A percentile compares a stretch with the other conserved stretches of the same genome.
Conservation (phyloP, 2,888 invertebrate species). For the Conistra vaccinii region DNA sequence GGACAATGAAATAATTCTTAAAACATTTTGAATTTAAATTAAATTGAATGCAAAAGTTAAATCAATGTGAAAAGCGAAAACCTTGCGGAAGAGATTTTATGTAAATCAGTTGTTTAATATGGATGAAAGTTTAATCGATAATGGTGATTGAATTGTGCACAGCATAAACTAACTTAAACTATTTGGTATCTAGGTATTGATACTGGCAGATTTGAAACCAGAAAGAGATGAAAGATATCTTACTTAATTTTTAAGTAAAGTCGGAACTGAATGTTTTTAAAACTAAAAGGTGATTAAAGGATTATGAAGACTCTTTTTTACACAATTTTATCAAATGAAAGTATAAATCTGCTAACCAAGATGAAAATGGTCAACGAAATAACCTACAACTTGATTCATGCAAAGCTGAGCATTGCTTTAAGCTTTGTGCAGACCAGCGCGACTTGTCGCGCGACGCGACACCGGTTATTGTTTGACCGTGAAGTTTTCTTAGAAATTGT, state of each 20-base stretch:
- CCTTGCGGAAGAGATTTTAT: constrained; percentile 23
- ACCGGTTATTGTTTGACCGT: no score
- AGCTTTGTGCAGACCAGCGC: no score
- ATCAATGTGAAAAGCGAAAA: constrained; percentile 12
- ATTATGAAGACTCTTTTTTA: not conserved
- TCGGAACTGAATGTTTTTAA: no score
- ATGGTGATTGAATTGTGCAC: constrained; percentile 17
- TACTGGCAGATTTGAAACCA: not conserved
- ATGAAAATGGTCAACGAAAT: not conserved
- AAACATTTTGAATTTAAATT: constrained; percentile 9
- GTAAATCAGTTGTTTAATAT: constrained; percentile 37
- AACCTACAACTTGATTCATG: not conserved
- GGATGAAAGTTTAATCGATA: constrained; percentile 36
- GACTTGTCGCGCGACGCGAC: no score
- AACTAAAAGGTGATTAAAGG: not conserved
- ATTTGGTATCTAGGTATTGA: not conserved
- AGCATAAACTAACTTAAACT: constrained; percentile 22
- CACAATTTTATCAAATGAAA: not conserved
- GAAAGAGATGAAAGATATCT: not conserved
- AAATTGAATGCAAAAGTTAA: constrained; percentile 33
- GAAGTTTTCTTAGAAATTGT: no score
- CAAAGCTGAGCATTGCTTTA: not conserved
- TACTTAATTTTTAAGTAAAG: not conserved
- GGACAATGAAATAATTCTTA: not conserved
- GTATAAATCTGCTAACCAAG: not conserved